Conservation (phyloP, 2,113 vertebrate genomes). For the Cynoglossus semilaevis region DNA sequence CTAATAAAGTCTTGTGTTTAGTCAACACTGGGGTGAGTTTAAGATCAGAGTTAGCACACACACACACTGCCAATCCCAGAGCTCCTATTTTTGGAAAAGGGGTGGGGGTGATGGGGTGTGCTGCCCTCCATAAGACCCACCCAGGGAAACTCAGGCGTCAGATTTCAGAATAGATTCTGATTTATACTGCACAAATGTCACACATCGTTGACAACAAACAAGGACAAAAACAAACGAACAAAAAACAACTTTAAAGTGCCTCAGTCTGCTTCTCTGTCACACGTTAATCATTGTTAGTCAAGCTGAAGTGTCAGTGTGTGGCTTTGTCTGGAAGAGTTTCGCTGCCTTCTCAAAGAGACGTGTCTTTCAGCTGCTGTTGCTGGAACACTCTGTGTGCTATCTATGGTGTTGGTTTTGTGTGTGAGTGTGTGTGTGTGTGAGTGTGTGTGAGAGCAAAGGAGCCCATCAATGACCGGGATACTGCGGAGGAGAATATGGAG, state of each 20-base stretch:
- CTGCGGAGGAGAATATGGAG: constrained; percentile 78
- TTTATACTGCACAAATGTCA: constrained; percentile 26
- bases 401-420: no score
- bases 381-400: no score
- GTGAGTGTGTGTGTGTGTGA: constrained; percentile 7
- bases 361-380: no score
- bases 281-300: constrained; percentile 33
- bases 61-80: not conserved
- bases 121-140: constrained; percentile 1
- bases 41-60: constrained; percentile 8
- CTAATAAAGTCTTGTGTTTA: not conserved
- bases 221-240: constrained; percentile 4
- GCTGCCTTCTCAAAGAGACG: constrained; percentile 3
- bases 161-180: constrained; percentile 21
- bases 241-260: constrained; percentile 47
- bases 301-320: constrained; percentile 26
- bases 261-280: constrained; percentile 33
- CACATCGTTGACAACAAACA: constrained; percentile 36
- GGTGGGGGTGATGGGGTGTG: not conserved
- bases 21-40: constrained; percentile 12
- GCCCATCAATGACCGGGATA: constrained; percentile 74
- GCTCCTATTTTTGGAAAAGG: constrained; percentile 14
- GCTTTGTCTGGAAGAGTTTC: constrained; percentile 4
- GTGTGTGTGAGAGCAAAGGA: constrained; percentile 11
- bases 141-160: not conserved